Base-by-base conservation (phyloP, 2,113 vertebrate species). In the Colossoma macropomum region DNA sequence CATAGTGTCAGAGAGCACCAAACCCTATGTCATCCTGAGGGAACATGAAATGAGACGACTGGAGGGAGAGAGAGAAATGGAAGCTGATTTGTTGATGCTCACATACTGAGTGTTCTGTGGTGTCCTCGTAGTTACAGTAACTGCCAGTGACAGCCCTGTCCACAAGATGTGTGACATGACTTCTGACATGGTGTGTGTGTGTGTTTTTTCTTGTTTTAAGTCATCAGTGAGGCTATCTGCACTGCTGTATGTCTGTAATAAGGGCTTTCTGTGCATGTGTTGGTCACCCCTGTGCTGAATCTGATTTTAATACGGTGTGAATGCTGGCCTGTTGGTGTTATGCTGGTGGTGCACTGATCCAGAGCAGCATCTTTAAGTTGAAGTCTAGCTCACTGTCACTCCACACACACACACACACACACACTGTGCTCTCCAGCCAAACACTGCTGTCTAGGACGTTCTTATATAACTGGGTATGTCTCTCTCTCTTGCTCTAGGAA, bases 401-500 rank as follows among this genome's bases (percentile, higher is more conserved):
- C 10, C 10, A 5, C 41, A 5, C 72, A n/a, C 56, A 59, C 56
- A 59, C 56, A 59, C 56, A 27, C 87, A 80, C 82, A 87, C 86
- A 89, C 79, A 38, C 56, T 66, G 48, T 82, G 81, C 84, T 86
- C 71, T 77, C 82, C 72, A 84, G 90, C 81, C 76, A 71, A 79
- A 12, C 82, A 71, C 68, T 12, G 19, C 87, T 83, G 85, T 84
- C 83, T 82, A 60, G 86, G 78, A 84, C 87, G 77, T 65, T 48
- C 48, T 91, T 90, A 81, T 84, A 82, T 91, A 90, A 90, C 86
- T 77, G 78, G 60, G 68, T 84, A 69, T 66, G 1, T 82, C 56
- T 77, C 65, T 62, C 41, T 62, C 9, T 65, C 50, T 81, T 54
- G 82, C 50, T 41, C n/a, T 80, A 98, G 97, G 97, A 98, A 95